These are phyloP conservation scores for Astreopora myriophthalma DNA, from an alignment of 64 coral and sea anemone species.

Conservation along the genomic window DNA sequence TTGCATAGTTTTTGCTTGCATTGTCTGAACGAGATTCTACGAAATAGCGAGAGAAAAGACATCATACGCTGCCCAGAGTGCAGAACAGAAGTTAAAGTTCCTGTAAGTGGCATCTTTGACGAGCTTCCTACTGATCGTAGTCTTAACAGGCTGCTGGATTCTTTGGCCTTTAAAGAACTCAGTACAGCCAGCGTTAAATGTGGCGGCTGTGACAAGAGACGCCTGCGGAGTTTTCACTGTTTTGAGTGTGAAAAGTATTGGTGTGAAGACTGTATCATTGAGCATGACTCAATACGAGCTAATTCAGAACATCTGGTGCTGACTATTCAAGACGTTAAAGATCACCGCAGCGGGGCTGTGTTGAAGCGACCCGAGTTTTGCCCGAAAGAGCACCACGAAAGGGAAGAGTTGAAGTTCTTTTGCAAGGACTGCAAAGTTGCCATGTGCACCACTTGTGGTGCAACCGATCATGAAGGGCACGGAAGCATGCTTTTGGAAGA, in stretches of 20 bases:
- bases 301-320: background rate
- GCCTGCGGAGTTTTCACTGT: background rate
- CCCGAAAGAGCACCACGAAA: background rate
- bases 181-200: background rate
- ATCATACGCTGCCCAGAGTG: background rate
- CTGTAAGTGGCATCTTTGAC: constrained; percentile 7
- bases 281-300: background rate
- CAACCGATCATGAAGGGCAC: background rate
- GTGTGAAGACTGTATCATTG: background rate
- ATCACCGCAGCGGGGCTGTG: background rate
- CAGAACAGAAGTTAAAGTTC: background rate
- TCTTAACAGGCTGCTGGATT: background rate
- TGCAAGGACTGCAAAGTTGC: background rate
- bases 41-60: background rate
- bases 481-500: background rate
- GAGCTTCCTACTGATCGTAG: background rate
- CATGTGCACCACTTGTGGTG: background rate
- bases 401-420: background rate
- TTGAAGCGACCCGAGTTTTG: background rate
- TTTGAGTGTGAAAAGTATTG: background rate
- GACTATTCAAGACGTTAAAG: constrained; percentile 9
- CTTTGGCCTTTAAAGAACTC: background rate
- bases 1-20: constrained; percentile 15
- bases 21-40: constrained; percentile 14
- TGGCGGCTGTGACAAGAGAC: background rate